Conservation (phyloP, 2,888 invertebrate genomes). For the Apamea epomidion region DNA sequence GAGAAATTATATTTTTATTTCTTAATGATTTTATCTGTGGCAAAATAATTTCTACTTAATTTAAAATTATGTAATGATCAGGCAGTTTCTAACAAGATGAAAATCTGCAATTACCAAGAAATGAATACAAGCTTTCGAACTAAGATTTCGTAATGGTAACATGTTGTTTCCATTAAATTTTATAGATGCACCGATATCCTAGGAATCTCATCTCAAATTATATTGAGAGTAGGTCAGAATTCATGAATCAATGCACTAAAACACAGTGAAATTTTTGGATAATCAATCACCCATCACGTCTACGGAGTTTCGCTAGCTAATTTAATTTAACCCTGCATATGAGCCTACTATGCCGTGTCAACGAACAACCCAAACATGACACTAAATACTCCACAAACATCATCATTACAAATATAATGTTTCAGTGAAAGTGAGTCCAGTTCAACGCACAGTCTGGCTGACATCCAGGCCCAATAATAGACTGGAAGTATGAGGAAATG, state of each 20-base stretch:
- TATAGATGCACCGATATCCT: neutral
- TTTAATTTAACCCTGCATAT: neutral
- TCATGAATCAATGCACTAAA: neutral
- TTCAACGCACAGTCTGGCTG: slow-evolving; percentile 70
- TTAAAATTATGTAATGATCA: slow-evolving; percentile 13
- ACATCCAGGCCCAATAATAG: slow-evolving; percentile 78
- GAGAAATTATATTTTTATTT: slow-evolving; percentile 28
- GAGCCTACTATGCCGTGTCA: neutral
- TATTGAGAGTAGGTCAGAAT: neutral
- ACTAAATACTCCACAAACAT: slow-evolving; percentile 23
- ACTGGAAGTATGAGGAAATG: slow-evolving; percentile 79
- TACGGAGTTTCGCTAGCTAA: too few relatives aligned
- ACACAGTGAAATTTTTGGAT: neutral
- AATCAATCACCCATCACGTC: too few relatives aligned
- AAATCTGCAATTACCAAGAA: neutral
- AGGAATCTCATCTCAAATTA: neutral
- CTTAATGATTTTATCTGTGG: slow-evolving; percentile 21
- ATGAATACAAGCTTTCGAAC: neutral
- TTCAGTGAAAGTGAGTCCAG: slow-evolving; percentile 63
- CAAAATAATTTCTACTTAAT: slow-evolving; percentile 3
- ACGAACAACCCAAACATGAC: neutral
- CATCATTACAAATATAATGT: slow-evolving; percentile 45
- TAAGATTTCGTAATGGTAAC: neutral
- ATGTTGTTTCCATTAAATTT: neutral
- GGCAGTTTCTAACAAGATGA: neutral